Evolutionary conservation across 1,140 invertebrate species (phyloP), one percentile per base, ranked within the genome.

Genomic region (Lutraria rhynchaena): DNA sequence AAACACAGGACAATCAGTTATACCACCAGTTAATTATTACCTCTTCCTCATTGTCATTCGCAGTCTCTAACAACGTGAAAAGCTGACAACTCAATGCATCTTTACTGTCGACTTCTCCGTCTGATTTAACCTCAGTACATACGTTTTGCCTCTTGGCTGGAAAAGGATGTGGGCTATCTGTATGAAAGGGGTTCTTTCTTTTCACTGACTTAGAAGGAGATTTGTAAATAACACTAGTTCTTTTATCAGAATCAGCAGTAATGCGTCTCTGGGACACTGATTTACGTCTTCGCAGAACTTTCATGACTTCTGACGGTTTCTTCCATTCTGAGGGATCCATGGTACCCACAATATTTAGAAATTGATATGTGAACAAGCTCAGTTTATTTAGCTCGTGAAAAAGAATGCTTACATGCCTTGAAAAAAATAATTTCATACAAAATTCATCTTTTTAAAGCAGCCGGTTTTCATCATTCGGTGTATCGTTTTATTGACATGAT

Each of bases 291-390:
- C 69, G 70, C 33, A 49, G 57, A 13, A 61, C 73, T 63, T 81
- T 73, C 78, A 81, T 81, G 13, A 81, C 69, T 37, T 81, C 65
- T 53, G 78, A 73, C 19, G 78, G 78, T 65, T 49, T 81, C 49
- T 81, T 81, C 78, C 78, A 81, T 61, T 33, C 51, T 81, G 77
- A 29, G 37, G 69, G 35, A 0, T 57, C 53, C 69, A 55, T 58
- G 7, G 33, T 46, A n/a, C n/a, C n/a, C n/a, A n/a, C n/a, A n/a
- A n/a, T n/a, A n/a, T n/a, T n/a, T n/a, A n/a, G n/a, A n/a, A n/a
- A n/a, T n/a, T n/a, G n/a, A n/a, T n/a, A n/a, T n/a, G n/a, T n/a
- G n/a, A n/a, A n/a, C n/a, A n/a, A n/a, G n/a, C n/a, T n/a, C n/a
- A n/a, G n/a, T n/a, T n/a, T n/a, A n/a, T n/a, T n/a, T n/a, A n/a